Conservation (phyloP, 2,888 invertebrate species). For the Chaetoderma sp. region DNA sequence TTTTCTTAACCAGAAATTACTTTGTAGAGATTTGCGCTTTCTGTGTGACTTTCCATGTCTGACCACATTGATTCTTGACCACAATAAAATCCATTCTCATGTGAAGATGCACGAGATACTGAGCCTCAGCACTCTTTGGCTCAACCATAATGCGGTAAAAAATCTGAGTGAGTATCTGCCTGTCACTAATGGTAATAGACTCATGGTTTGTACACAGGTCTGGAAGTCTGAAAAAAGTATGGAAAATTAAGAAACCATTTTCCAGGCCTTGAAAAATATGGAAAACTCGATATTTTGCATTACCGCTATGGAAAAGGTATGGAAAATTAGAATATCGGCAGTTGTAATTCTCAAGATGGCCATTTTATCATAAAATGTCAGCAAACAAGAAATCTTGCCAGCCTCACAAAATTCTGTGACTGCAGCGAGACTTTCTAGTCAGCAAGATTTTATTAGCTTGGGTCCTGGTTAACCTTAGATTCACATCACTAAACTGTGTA, state of each 20-base stretch:
- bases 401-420: too few species aligned
- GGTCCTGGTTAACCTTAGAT: too few species aligned
- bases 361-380: too few species aligned
- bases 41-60: slow-evolving; percentile 80
- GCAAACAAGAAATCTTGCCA: not conserved
- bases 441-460: too few species aligned
- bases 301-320: too few species aligned
- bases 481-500: too few species aligned
- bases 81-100: slow-evolving; percentile 80
- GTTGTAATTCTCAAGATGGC: not conserved
- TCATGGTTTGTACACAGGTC: not conserved
- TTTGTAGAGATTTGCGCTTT: slow-evolving; percentile 79
- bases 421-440: too few species aligned
- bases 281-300: too few species aligned
- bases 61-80: slow-evolving; percentile 84
- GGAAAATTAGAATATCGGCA: too few species aligned
- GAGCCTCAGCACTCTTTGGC: slow-evolving; percentile 82
- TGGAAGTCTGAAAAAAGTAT: too few species aligned
- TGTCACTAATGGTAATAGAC: not conserved
- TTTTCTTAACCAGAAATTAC: slow-evolving; percentile 44
- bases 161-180: slow-evolving; percentile 81
- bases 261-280: too few species aligned
- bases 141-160: slow-evolving; percentile 74
- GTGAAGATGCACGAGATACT: slow-evolving; percentile 78
- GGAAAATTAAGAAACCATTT: too few species aligned